Conservation (phyloP, 2,888 invertebrate genomes). For the Arctia plantaginis region DNA sequence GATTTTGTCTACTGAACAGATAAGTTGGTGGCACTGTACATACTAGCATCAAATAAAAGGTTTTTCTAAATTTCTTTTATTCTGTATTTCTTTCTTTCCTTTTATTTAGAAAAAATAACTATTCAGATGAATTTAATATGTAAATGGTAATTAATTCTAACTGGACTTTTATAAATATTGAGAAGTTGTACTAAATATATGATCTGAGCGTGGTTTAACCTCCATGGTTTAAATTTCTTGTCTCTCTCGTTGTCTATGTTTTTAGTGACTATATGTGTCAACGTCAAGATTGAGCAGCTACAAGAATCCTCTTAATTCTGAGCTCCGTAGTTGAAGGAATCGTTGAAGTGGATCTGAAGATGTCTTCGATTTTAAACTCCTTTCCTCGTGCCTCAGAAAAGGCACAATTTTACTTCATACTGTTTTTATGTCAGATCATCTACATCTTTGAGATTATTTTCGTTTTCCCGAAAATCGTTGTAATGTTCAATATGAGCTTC, state of each 20-base stretch:
- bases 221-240: background rate
- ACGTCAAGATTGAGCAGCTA: background rate
- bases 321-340: background rate
- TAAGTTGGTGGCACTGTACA: no score
- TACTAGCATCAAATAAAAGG: no score
- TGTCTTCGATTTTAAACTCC: background rate
- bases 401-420: constrained; percentile 51
- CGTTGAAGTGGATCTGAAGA: background rate
- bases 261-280: background rate
- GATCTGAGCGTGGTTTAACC: background rate
- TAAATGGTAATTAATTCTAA: no score
- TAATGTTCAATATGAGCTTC: constrained; percentile 53
- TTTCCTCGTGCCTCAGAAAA: background rate
- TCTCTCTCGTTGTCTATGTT: background rate
- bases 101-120: no score
- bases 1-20: no score
- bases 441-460: constrained; percentile 60
- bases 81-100: no score
- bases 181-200: background rate
- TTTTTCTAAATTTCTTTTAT: no score
- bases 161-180: background rate
- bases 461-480: constrained; percentile 61
- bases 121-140: no score
- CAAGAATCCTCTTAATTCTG: background rate
- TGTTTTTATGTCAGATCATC: constrained; percentile 65